Conservation (phyloP, 2,797 vertebrate genomes). For the Catostomus latipinnis region DNA sequence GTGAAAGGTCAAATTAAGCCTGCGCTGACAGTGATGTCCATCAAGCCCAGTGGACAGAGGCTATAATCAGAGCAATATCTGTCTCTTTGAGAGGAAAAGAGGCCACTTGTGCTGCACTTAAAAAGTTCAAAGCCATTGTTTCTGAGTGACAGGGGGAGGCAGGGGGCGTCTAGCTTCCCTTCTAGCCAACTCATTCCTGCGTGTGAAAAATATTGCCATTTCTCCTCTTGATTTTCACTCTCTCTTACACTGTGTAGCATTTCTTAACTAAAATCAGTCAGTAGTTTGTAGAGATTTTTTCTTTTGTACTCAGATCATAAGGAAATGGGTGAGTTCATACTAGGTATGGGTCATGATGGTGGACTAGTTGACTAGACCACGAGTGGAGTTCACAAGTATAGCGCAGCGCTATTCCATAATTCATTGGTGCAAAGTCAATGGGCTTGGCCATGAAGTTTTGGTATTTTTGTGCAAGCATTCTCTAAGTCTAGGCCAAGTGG, state of each 20-base stretch:
- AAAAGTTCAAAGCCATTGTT: constrained; percentile 66
- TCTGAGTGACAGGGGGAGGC: constrained; percentile 59
- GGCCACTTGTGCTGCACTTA: constrained; percentile 65
- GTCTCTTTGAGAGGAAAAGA: constrained; percentile 64
- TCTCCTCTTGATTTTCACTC: constrained; percentile 34
- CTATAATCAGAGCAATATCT: constrained; percentile 66
- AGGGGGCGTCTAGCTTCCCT: constrained; percentile 57
- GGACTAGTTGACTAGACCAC: too few relatives aligned
- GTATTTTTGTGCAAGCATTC: too few relatives aligned
- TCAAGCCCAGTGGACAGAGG: constrained; percentile 59
- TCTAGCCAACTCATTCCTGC: constrained; percentile 44
- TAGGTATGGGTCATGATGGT: neutral
- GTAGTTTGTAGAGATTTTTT: constrained; percentile 21
- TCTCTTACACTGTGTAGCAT: constrained; percentile 25
- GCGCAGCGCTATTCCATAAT: too few relatives aligned
- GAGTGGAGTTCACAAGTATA: too few relatives aligned
- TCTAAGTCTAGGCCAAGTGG: too few relatives aligned
- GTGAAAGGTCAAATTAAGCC: constrained; percentile 64
- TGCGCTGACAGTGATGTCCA: constrained; percentile 59
- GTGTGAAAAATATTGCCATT: constrained; percentile 54
- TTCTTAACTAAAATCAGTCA: constrained; percentile 46
- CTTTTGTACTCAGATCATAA: constrained; percentile 17
- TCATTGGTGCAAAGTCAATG: too few relatives aligned
- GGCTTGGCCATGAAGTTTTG: too few relatives aligned
- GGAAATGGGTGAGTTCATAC: constrained; percentile 18